Base-by-base conservation (phyloP, 1,140 invertebrate species). In the Bombus sylvicola region DNA sequence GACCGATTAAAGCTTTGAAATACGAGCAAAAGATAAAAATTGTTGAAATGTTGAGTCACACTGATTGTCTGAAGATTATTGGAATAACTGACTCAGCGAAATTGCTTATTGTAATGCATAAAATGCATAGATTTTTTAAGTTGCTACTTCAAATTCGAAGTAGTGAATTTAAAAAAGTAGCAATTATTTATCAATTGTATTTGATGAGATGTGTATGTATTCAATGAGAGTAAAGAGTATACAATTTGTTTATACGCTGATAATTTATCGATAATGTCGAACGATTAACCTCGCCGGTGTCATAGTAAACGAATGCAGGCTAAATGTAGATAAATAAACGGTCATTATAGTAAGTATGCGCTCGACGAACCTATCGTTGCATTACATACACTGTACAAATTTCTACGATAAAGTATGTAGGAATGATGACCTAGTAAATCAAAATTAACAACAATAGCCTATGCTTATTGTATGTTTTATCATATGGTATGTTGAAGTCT, bases 1-100 rank as follows among this genome's bases (percentile, higher is more conserved):
- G 57, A 57, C 71, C 76, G 71, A 80, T 87, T 85, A 71, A 76
- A 31, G 39, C 31, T 71, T 81, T 73, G 22, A 43, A 66, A 47
- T 39, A 68, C 41, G 34, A 12, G 22, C 8, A 22, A 18, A 74
- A 66, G 78, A 85, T 85, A 74, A 85, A 85, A 74, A 68, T 31
- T 81, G 12, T n/a, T 43, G 37, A 37, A 80, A 85, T 34, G 25
- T 66, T 81, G 57, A 85, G 34, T 81, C 59, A 85, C 28, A 62
- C 12, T 69, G n/a, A 76, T 53, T 41, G 22, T 10, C 8, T 66
- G 62, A 66, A 66, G 22, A 76, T 59, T 57, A 72, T 71, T 69
- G 3, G 2, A 39, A 1, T 59, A 84, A 53, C 43, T 34, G 31
- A 66, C 75, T 66, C 22, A 37, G 18, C 37, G 31, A 25, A 25